Evolutionary conservation across 1,140 invertebrate genomes (phyloP), one percentile per base, ranked within the genome.

Genomic region (Leptinotarsa texana): DNA sequence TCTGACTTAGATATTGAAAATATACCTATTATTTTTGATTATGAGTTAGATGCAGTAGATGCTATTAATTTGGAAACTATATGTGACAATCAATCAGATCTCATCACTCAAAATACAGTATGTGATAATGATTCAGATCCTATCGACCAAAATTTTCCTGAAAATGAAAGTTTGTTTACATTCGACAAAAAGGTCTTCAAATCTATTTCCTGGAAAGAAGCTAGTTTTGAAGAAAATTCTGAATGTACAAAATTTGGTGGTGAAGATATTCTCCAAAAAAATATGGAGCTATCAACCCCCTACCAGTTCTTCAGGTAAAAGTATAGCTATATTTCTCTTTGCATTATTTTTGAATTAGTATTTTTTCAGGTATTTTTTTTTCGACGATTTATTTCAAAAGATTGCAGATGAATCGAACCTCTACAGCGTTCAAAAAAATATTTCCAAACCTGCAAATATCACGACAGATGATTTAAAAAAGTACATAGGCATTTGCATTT

Each of bases 1-100:
- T 22, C 22, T 21, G 33, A 66, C 15, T 27, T 66, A 21, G 33
- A 66, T 66, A 66, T 66, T 66, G 63, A 18, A 21, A 66, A 13
- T 33, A 21, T 66, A 27, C 63, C 63, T 6, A 33, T 66, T 27
- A 22, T 27, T 27, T 66, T 66, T 13, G 24, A 66, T 27, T 4
- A 66, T 24, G 63, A 33, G 33, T 21, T 21, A 21, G 21, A 21
- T 21, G 21, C 21, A 21, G 21, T 21, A 21, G 21, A 21, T 21
- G 21, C 21, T 21, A 21, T 21, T 21, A 21, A 21, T 21, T 21
- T 21, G 21, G 21, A 21, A 21, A 21, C 21, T 17, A 24, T 24
- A 24, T 24, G 24, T 24, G 3, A 24, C 24, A 24, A 24, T 24
- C 24, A 24, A 24, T 24, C 24, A 24, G 24, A 24, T 24, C 24